Base-by-base conservation (phyloP, 2,113 vertebrate genomes). In the Tinamus guttatus region DNA sequence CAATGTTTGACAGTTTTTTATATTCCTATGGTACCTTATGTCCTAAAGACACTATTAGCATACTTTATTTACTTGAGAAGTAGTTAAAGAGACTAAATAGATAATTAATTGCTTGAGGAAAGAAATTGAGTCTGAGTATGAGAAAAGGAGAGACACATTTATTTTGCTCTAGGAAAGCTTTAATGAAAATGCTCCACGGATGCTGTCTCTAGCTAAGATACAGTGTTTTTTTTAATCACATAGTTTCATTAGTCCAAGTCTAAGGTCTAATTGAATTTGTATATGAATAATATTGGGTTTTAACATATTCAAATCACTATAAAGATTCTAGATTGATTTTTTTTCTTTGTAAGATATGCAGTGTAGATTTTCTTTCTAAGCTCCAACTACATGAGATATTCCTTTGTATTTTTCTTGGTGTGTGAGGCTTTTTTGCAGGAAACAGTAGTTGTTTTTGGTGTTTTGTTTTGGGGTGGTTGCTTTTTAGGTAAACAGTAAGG, bases 401-500 rank as follows among this genome's bases (percentile, higher is more conserved):
- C 6, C 1, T 69, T 60, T 74, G 20, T 0, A 0, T 52, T 86
- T 11, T 8, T 62, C 4, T n/a, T 47, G 13, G 7, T 79, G 64
- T 41, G 19, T 62, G 8, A 17, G 16, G 1, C 17, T 49, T 91
- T 87, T n/a, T 22, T 49, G 13, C 6, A 69, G 86, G 85, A 38
- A 0, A 8, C 28, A 58, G 28, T 58, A 28, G 16, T 58, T 32
- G 28, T 58, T 58, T 56, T 56, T 32, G 16, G 16, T 30, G 52
- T 54, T 54, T 54, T 54, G 25, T 13, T 54, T 54, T 54, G 14
- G 7, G 3, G 36, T 89, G 52, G 27, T 54, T 28, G 28, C 11
- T 30, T 70, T 47, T 5, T 1, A 70, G 12, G 4, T n/a, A 3
- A 25, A 19, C 11, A 69, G 0, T 45, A n/a, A 52, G 16, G 2